phyloP scores from a whole-genome alignment of 2,797 vertebrate genomes.

The Halcyon leucocephala region DNA sequence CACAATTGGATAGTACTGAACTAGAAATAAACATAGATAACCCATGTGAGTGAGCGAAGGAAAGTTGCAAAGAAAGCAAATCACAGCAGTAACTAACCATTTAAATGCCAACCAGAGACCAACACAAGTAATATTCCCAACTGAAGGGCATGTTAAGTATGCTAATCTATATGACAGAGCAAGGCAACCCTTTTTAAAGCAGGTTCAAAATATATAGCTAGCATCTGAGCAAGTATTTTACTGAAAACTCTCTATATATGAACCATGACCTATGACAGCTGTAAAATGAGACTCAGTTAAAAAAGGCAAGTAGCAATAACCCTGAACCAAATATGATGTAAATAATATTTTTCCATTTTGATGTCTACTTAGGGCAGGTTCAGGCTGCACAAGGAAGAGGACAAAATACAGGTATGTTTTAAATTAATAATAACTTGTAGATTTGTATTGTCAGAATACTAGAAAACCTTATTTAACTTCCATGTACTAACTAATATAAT shows the following conservation, averaged over 20 bases:
- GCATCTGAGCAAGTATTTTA: background rate
- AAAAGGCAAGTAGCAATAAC: background rate
- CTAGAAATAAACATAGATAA: background rate
- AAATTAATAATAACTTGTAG: background rate
- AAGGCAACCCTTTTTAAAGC: background rate
- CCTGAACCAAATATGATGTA: background rate
- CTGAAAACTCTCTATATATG: background rate
- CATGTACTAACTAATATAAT: conserved; percentile 72
- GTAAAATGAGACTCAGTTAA: background rate
- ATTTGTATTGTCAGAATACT: conserved; percentile 31
- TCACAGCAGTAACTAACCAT: background rate
- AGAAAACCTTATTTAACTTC: background rate
- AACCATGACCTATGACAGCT: background rate
- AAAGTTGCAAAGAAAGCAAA: background rate
- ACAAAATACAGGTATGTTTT: conserved; percentile 83
- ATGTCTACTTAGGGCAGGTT: conserved; percentile 82
- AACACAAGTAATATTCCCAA: background rate
- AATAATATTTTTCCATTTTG: conserved; percentile 62
- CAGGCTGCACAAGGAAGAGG: conserved; percentile 83
- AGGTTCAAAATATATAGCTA: background rate
- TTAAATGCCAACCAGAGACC: background rate
- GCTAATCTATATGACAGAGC: background rate
- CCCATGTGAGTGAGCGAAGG: background rate
- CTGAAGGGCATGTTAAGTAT: background rate
- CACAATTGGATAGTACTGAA: background rate